These are phyloP conservation scores for Felis chaus DNA, from an alignment of 2,113 vertebrate genomes.

Conservation along the genomic window DNA sequence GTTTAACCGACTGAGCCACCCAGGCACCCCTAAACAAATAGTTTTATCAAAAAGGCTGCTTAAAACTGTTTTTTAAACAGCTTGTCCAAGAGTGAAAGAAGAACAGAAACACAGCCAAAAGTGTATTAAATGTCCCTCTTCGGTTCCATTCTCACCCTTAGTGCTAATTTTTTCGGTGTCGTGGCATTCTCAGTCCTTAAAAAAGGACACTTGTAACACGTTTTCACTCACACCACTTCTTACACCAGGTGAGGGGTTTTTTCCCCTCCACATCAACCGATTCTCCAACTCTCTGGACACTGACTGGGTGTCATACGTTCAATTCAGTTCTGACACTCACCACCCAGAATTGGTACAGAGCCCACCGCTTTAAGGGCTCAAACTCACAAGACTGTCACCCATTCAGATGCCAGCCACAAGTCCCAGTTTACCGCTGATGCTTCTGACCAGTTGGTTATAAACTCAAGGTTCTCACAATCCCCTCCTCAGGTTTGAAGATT, in stretches of 20 bases:
- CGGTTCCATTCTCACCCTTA: not conserved
- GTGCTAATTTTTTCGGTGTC: not conserved
- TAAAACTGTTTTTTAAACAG: slow-evolving; percentile 46
- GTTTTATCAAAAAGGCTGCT: slow-evolving; percentile 11
- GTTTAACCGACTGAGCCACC: no score
- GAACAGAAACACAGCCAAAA: not conserved
- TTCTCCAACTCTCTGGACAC: not conserved
- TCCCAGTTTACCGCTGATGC: not conserved
- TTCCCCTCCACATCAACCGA: not conserved
- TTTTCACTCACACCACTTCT: not conserved
- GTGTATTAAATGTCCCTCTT: not conserved
- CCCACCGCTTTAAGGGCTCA: not conserved
- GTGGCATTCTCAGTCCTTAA: not conserved
- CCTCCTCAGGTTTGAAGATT: not conserved
- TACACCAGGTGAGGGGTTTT: not conserved
- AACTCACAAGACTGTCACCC: not conserved
- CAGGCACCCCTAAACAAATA: not conserved
- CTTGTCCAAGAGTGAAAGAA: not conserved
- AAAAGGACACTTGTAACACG: not conserved
- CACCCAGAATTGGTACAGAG: not conserved
- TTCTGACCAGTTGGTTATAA: not conserved
- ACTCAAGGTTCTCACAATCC: not conserved
- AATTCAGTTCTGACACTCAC: not conserved
- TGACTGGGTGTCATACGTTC: not conserved
- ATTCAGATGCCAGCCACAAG: not conserved